Evolutionary conservation across 1,140 invertebrate genomes (phyloP), one percentile per base, ranked within the genome.

Genomic region (Nomia melanderi): DNA sequence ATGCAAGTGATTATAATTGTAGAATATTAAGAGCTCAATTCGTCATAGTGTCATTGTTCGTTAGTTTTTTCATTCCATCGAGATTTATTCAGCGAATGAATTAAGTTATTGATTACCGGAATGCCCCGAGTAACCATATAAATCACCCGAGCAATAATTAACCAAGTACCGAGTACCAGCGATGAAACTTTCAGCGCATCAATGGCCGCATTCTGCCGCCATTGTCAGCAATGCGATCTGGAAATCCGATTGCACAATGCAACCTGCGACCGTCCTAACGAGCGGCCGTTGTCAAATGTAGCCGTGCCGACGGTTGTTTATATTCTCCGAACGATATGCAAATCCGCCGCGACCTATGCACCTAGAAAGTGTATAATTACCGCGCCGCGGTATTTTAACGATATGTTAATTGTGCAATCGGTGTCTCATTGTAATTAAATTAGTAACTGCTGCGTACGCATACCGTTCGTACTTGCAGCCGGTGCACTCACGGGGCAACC

Each of bases 301-400:
- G 3, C 57, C 31, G 27, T 29, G 57, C 14, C 41, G 41, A 14
- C 31, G 36, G 53, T 69, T 69, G 65, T 76, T 67, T 57, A 66
- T 59, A 56, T 4, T 36, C 29, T 12, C 59, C 56, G 66, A 77
- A 62, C 74, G 66, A 53, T 77, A 77, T 77, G 74, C 74, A 77
- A 77, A 77, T 77, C 56, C 12, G 6, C n/a, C 11, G 20, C 74
- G 74, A 70, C 74, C 74, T 53, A 44, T 70, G 74, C 74, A 62
- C 74, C 57, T 77, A 71, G 74, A 77, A 77, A 77, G 74, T 41
- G 74, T 77, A 77, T 71, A 77, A 77, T 77, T 77, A 77, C 74
- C 41, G 44, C 74, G 29, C 74, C 25, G 74, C 41, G 66, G 74
- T 77, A 77, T 77, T 77, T 77, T 77, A 77, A 77, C 56, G 74